Evolutionary conservation across 2,888 invertebrate genomes (phyloP).

Genomic region (Eristalis tenax): DNA sequence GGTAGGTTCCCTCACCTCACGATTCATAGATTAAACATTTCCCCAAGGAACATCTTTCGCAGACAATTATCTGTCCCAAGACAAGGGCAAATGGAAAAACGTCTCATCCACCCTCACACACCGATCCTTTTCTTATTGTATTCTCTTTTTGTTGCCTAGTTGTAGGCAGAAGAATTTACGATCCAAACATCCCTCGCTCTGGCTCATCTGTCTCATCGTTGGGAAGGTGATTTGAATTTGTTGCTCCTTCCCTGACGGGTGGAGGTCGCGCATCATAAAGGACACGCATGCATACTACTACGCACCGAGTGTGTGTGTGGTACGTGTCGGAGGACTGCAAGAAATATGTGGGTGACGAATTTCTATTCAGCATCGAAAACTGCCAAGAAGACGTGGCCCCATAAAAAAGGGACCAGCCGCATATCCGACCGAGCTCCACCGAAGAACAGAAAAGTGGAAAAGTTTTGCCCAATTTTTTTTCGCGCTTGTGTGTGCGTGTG

Average conservation of each 20-base stretch:
- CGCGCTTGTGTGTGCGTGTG: slow-evolving; percentile 25
- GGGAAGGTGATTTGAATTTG: slow-evolving; percentile 65
- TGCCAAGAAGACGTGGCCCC: slow-evolving; percentile 26
- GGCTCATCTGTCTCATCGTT: slow-evolving; percentile 61
- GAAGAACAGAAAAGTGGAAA: slow-evolving; percentile 59
- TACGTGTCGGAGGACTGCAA: slow-evolving; percentile 24
- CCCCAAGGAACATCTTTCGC: background rate
- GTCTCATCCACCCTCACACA: background rate
- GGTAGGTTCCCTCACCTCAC: background rate
- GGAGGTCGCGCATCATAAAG: slow-evolving; percentile 70
- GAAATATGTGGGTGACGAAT: slow-evolving; percentile 51
- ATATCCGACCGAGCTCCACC: background rate
- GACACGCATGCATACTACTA: slow-evolving; percentile 61
- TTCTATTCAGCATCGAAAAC: slow-evolving; percentile 42
- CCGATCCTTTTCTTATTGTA: background rate
- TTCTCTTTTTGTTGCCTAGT: slow-evolving; percentile 4
- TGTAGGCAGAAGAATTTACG: slow-evolving; percentile 39
- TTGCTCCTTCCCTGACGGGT: slow-evolving; percentile 22
- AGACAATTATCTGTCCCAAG: background rate
- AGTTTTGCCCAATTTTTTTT: slow-evolving; percentile 48
- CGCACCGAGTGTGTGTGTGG: background rate
- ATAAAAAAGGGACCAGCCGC: slow-evolving; percentile 2
- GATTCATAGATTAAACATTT: background rate
- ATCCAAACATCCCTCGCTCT: slow-evolving; percentile 28
- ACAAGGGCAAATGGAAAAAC: background rate